These are phyloP conservation scores for Xestobium rufovillosum DNA, from an alignment of 2,888 invertebrate species.

Conservation along the genomic window DNA sequence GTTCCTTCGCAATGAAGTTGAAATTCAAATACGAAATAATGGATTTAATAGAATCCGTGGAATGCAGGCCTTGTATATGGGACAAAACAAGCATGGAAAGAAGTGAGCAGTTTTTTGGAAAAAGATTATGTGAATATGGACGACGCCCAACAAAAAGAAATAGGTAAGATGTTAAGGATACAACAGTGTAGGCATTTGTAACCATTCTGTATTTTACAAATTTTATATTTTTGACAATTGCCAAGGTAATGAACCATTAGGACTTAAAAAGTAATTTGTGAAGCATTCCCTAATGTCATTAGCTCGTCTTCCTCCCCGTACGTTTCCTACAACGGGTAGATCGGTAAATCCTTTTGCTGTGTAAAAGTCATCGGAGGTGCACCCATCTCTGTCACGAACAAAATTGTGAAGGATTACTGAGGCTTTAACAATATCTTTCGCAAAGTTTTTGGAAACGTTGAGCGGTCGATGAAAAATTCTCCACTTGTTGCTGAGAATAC, in stretches of 20 bases:
- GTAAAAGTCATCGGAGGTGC: not conserved
- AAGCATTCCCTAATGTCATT: constrained; percentile 1
- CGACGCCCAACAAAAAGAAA: not conserved
- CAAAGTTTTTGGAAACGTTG: not conserved
- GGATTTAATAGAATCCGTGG: not conserved
- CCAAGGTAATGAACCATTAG: constrained; percentile 3
- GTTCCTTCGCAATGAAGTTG: not conserved
- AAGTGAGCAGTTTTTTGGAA: constrained; percentile 1
- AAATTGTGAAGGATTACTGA: constrained; percentile 11
- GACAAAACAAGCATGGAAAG: not conserved
- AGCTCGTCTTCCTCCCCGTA: constrained; percentile 1
- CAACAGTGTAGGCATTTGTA: not conserved
- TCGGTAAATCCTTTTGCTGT: constrained; percentile 1
- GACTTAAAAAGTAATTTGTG: constrained; percentile 1
- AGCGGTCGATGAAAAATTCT: constrained; percentile 6
- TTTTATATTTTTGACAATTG: constrained; percentile 1
- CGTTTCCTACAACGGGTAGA: constrained; percentile 1
- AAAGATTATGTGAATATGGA: not conserved
- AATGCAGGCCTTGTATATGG: not conserved
- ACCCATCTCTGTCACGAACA: constrained; percentile 8
- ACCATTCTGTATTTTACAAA: not conserved
- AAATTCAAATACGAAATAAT: constrained; percentile 1
- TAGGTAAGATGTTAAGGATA: not conserved
- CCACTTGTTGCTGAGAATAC: constrained; percentile 28
- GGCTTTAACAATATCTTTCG: constrained; percentile 8